These are phyloP conservation scores for Caenorhabditis sp. DNA, from an alignment of 2,888 invertebrate species.

Conservation along the genomic window DNA sequence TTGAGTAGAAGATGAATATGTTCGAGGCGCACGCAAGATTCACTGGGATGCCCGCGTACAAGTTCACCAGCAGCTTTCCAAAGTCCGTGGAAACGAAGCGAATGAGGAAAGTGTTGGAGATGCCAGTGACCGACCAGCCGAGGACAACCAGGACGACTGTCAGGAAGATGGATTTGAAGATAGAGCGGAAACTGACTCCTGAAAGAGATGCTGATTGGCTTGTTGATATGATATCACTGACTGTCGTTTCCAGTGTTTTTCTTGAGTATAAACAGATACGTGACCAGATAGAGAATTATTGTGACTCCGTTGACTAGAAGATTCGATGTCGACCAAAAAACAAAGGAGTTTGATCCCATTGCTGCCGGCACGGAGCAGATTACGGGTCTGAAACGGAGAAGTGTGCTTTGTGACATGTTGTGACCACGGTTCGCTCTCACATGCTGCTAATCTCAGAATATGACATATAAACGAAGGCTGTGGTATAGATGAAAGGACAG, in stretches of 20 bases:
- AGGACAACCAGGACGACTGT: slow-evolving; percentile 17
- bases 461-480: slow-evolving; percentile 2
- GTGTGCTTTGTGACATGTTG: not conserved
- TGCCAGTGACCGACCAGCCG: slow-evolving; percentile 36
- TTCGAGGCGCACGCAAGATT: slow-evolving; percentile 42
- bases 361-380: slow-evolving; percentile 40
- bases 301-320: slow-evolving; percentile 24
- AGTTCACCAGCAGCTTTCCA: slow-evolving; percentile 23
- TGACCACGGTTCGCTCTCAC: slow-evolving; percentile 1
- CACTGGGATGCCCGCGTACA: slow-evolving; percentile 45
- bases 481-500: slow-evolving; percentile 19
- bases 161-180: slow-evolving; percentile 43
- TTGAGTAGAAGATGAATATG: slow-evolving; percentile 29
- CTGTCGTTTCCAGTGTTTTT: slow-evolving; percentile 19
- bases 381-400: slow-evolving; percentile 17
- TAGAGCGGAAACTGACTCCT: slow-evolving; percentile 23
- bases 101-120: slow-evolving; percentile 26
- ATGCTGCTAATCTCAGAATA: slow-evolving; percentile 29
- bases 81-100: slow-evolving; percentile 1
- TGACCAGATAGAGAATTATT: slow-evolving; percentile 16
- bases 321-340: slow-evolving; percentile 27
- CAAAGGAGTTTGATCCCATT: slow-evolving; percentile 43
- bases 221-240: not conserved
- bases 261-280: slow-evolving; percentile 17
- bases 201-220: not conserved